Conservation (phyloP, 2,797 vertebrate species). For the Meda fulgida region DNA sequence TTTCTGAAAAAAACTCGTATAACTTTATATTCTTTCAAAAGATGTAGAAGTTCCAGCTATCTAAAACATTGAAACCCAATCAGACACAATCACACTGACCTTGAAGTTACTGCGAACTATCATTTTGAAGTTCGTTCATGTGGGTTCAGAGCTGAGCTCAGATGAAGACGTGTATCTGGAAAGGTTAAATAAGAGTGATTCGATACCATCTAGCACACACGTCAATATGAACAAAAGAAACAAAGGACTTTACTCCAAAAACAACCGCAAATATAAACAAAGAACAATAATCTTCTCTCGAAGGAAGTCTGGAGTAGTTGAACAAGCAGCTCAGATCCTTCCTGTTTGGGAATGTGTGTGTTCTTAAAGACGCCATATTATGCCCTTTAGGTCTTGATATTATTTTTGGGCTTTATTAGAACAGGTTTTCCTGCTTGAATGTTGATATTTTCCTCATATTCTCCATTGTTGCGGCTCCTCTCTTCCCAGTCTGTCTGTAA, state of each 20-base stretch:
- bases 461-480: too few relatives aligned
- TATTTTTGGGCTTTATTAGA: too few relatives aligned
- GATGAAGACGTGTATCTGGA: background rate
- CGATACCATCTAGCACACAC: background rate
- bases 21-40: background rate
- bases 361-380: background rate
- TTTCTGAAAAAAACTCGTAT: background rate
- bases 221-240: background rate
- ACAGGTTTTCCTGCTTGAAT: too few relatives aligned
- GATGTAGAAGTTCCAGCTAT: background rate
- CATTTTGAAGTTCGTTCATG: background rate
- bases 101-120: background rate
- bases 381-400: background rate
- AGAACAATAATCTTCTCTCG: conserved; percentile 37
- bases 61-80: background rate
- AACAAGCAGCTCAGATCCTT: conserved; percentile 42
- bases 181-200: conserved; percentile 4
- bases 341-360: background rate
- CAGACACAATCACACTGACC: background rate
- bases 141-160: background rate
- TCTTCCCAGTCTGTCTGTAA: too few relatives aligned
- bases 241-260: background rate
- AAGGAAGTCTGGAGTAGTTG: conserved; percentile 30
- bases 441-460: too few relatives aligned
- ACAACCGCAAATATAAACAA: conserved; percentile 12